These are phyloP conservation scores for Acropora yongei DNA, from an alignment of 64 coral and sea anemone species.

Conservation along the genomic window DNA sequence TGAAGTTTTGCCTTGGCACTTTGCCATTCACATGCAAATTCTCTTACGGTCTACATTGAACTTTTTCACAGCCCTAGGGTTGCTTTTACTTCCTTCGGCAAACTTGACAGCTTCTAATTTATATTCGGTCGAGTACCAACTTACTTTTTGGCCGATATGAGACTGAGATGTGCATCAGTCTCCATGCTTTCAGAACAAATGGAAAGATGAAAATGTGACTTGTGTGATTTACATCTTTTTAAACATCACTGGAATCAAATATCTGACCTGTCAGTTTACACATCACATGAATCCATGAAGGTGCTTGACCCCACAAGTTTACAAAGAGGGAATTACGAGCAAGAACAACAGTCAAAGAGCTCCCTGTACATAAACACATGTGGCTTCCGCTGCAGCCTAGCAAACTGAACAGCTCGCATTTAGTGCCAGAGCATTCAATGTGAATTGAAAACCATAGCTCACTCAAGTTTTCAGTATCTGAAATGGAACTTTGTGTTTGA, in stretches of 20 bases:
- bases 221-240: conserved; percentile 35
- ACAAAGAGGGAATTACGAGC: neutral
- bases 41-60: conserved; percentile 59
- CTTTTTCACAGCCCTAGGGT: conserved; percentile 10
- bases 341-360: neutral
- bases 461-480: too few relatives aligned
- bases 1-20: conserved; percentile 28
- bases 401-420: too few relatives aligned
- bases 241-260: conserved; percentile 20
- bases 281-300: conserved; percentile 18
- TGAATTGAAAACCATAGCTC: too few relatives aligned
- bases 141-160: conserved; percentile 34
- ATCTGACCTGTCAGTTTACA: conserved; percentile 31
- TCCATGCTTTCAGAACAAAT: conserved; percentile 42
- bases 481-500: too few relatives aligned
- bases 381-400: too few relatives aligned
- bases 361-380: too few relatives aligned
- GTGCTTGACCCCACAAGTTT: neutral
- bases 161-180: conserved; percentile 60
- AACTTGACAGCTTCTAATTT: conserved; percentile 53
- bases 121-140: conserved; percentile 31
- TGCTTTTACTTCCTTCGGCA: conserved; percentile 40
- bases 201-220: conserved; percentile 56
- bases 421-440: too few relatives aligned
- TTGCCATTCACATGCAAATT: conserved; percentile 69